phyloP scores from a whole-genome alignment of 2,113 vertebrate genomes.

The Polyodon spathula region DNA sequence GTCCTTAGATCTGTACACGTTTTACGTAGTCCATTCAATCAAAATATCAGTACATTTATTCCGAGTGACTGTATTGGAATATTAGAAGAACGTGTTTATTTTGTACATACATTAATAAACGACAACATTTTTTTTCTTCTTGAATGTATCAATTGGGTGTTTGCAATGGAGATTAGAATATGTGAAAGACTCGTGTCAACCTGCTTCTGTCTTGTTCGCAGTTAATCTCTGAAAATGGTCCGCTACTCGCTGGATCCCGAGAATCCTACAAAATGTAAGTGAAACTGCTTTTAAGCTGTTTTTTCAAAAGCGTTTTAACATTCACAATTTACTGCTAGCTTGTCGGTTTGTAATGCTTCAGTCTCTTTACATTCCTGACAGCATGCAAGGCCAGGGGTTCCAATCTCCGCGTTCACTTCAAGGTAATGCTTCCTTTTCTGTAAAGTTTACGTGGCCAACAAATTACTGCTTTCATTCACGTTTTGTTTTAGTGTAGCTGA shows the following conservation, averaged over 20 bases:
- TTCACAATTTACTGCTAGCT: not conserved
- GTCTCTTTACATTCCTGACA: constrained; percentile 20
- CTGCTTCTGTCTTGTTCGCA: constrained; percentile 21
- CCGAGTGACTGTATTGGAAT: not conserved
- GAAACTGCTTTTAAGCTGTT: not conserved
- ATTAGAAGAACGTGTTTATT: not conserved
- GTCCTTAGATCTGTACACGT: not conserved
- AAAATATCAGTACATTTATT: not conserved
- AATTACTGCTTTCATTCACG: too few relatives aligned
- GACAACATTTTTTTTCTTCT: too few relatives aligned
- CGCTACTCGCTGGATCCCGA: constrained; percentile 96
- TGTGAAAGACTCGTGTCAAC: too few relatives aligned
- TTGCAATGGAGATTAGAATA: not conserved
- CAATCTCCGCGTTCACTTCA: constrained; percentile 92
- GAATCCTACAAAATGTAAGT: constrained; percentile 96
- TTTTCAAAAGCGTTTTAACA: too few relatives aligned
- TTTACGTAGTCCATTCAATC: not conserved
- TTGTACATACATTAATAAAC: too few relatives aligned
- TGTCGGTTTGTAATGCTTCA: fast-evolving
- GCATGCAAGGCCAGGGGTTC: constrained; percentile 93
- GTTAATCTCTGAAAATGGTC: constrained; percentile 71
- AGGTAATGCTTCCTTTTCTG: constrained; percentile 53
- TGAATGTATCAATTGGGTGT: constrained; percentile 12
- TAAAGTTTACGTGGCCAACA: not conserved
- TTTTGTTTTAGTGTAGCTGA: too few relatives aligned